These are phyloP conservation scores for Fukomys damarensis DNA, from an alignment of 2,113 vertebrate genomes.

Conservation along the genomic window DNA sequence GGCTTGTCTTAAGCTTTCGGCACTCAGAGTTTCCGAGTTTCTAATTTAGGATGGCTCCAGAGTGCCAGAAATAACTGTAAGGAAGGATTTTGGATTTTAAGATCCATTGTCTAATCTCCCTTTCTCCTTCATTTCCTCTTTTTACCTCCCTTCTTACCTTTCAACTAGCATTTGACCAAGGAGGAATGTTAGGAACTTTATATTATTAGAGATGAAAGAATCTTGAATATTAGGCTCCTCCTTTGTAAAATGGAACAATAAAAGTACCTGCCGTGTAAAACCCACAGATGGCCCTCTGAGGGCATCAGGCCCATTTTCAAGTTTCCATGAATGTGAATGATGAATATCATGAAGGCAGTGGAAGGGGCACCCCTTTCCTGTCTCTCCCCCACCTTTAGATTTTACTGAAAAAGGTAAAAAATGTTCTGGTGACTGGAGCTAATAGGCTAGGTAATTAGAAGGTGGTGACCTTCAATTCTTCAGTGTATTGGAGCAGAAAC, in stretches of 20 bases:
- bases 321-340: not conserved
- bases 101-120: not conserved
- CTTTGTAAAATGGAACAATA: not conserved
- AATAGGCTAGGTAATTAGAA: constrained; percentile 18
- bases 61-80: not conserved
- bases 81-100: not conserved
- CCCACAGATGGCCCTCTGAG: not conserved
- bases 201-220: not conserved
- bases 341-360: not conserved
- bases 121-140: too few species aligned
- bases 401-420: constrained; percentile 42
- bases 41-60: not conserved
- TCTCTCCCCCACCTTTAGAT: not conserved
- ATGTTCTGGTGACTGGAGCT: not conserved
- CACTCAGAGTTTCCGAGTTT: not conserved
- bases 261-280: not conserved
- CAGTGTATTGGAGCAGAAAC: constrained; percentile 4
- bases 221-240: not conserved
- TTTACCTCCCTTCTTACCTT: not conserved
- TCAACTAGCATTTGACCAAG: not conserved
- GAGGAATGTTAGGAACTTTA: not conserved
- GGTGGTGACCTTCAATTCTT: not conserved
- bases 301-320: not conserved
- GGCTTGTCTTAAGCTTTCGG: not conserved
- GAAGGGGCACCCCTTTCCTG: not conserved